Percentiles rank a stretch among this genome's conserved stretches.
Conservation (phyloP, 2,113 vertebrate species). For the Aphyosemion australe region DNA sequence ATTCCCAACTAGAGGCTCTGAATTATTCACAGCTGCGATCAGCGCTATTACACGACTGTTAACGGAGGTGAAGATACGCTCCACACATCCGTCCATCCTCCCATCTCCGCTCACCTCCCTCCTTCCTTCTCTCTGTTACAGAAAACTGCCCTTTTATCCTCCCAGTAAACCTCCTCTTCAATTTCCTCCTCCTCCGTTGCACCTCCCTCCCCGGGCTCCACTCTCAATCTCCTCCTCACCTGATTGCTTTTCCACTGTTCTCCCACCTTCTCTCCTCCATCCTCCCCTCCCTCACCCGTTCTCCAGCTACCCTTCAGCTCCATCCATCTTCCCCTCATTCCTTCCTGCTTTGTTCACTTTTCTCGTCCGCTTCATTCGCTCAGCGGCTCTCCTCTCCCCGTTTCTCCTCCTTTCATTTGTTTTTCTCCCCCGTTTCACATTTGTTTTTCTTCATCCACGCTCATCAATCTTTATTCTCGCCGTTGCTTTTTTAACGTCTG, state of each 20-base stretch:
- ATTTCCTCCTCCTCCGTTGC: constrained; percentile 43
- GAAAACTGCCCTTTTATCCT: constrained; percentile 50
- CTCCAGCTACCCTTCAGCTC: constrained; percentile 34
- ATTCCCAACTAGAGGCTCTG: constrained; percentile 58
- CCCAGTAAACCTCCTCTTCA: constrained; percentile 50
- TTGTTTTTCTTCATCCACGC: constrained; percentile 46
- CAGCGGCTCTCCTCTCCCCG: neutral
- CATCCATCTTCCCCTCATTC: constrained; percentile 49
- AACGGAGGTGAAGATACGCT: constrained; percentile 58
- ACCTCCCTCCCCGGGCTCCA: constrained; percentile 21
- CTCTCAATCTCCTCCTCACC: constrained; percentile 30
- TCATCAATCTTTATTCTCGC: constrained; percentile 60
- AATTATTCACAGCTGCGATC: constrained; percentile 73
- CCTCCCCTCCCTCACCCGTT: constrained; percentile 31
- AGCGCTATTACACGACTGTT: constrained; percentile 67
- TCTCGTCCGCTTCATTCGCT: constrained; percentile 14
- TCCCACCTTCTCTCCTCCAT: constrained; percentile 21
- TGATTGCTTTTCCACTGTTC: constrained; percentile 22
- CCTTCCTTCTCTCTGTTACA: constrained; percentile 41
- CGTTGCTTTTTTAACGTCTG: constrained; percentile 45
- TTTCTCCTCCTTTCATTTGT: constrained; percentile 37
- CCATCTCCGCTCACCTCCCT: constrained; percentile 48
- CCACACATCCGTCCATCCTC: constrained; percentile 45
- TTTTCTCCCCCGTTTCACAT: constrained; percentile 49
- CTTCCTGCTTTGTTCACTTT: constrained; percentile 50